Evolutionary conservation across 2,888 invertebrate species (phyloP).

Genomic region (Agrilus cyanescens): DNA sequence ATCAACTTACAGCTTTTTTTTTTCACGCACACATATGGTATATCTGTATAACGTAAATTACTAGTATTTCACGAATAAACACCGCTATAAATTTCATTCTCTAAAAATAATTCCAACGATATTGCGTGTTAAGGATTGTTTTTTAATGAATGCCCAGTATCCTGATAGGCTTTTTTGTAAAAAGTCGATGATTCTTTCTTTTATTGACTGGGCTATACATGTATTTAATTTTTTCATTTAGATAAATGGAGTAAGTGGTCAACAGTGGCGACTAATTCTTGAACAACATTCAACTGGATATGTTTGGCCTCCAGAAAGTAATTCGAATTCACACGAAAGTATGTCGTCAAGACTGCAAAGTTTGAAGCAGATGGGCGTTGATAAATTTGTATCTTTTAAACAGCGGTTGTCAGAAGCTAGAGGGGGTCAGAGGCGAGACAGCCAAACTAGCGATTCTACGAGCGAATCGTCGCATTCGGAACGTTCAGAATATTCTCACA

Average conservation of each 20-base stretch:
- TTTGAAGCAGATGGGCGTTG: slow-evolving; percentile 55
- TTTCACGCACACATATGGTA: too few relatives aligned
- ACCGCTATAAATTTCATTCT: too few relatives aligned
- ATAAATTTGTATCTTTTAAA: slow-evolving; percentile 51
- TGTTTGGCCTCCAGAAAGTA: slow-evolving; percentile 47
- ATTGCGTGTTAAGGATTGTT: too few relatives aligned
- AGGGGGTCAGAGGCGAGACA: slow-evolving; percentile 24
- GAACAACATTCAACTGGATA: slow-evolving; percentile 67
- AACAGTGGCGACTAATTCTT: slow-evolving; percentile 72
- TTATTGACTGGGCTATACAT: too few relatives aligned
- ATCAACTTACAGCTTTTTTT: too few relatives aligned
- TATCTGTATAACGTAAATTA: too few relatives aligned
- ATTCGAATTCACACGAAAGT: slow-evolving; percentile 30
- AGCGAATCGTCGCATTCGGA: slow-evolving; percentile 27
- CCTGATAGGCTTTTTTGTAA: neutral
- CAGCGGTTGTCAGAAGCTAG: slow-evolving; percentile 47
- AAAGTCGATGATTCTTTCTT: too few relatives aligned
- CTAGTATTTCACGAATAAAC: too few relatives aligned
- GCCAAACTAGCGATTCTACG: slow-evolving; percentile 29
- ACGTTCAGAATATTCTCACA: slow-evolving; percentile 16
- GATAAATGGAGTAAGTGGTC: slow-evolving; percentile 41
- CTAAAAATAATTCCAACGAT: too few relatives aligned
- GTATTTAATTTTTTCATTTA: slow-evolving; percentile 16
- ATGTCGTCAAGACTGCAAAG: slow-evolving; percentile 46
- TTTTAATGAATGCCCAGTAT: too few relatives aligned